phyloP scores from a whole-genome alignment of 2,797 vertebrate genomes.

The Sebastes paucispinis region DNA sequence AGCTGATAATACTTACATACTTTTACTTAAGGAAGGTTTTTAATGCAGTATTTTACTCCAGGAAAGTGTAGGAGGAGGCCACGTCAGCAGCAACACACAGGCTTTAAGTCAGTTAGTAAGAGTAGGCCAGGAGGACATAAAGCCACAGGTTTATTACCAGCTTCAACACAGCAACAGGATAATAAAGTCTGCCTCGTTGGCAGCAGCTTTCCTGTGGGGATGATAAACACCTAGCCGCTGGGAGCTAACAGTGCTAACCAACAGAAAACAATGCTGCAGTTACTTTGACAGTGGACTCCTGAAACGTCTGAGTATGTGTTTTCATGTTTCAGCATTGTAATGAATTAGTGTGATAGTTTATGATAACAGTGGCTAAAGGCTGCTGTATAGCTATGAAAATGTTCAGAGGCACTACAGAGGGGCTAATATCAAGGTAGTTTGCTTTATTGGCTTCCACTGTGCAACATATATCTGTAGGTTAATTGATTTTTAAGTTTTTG shows the following conservation, averaged over 20 bases:
- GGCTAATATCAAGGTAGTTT: accelerated
- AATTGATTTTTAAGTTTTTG: no score
- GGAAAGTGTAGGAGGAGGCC: not conserved
- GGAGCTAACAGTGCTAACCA: not conserved
- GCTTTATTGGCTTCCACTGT: not conserved
- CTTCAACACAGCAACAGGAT: not conserved
- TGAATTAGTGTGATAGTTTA: not conserved
- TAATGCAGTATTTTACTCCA: not conserved
- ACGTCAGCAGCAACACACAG: not conserved
- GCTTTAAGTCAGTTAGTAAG: not conserved
- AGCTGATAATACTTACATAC: no score
- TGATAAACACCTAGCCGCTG: not conserved
- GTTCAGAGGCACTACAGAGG: not conserved
- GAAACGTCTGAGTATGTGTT: not conserved
- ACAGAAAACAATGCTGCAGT: not conserved
- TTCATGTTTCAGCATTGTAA: not conserved
- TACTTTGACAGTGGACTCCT: not conserved
- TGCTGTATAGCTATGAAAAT: not conserved
- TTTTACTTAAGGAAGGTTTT: not conserved
- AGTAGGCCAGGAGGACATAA: not conserved
- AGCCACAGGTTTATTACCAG: conserved; percentile 20
- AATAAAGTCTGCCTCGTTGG: conserved; percentile 4
- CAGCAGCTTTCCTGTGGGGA: not conserved
- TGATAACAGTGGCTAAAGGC: no score
- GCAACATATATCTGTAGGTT: no score